Base-by-base conservation (phyloP, 1,140 invertebrate species). In the Cydia splendana region DNA sequence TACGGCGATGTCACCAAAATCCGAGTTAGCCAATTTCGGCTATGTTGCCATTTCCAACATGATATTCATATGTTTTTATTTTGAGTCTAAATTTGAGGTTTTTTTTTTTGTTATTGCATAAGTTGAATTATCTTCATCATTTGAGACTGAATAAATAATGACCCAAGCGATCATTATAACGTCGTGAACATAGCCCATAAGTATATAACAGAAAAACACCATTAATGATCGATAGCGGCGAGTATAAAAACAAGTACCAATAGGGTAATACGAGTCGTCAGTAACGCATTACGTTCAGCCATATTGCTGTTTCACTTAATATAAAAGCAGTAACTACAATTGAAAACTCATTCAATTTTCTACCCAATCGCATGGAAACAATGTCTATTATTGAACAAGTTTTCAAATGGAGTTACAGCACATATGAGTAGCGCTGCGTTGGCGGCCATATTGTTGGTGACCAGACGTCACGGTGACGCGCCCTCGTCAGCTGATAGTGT, bases 401-500 rank as follows among this genome's bases (percentile, higher is more conserved):
- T 20, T n/a, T 4, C 57, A 62, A 62, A 10, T 62, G 20, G 10
- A 62, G 7, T 12, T 62, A 24, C 57, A n/a, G 7, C 20, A 62
- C 4, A 24, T 53, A 24, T 10, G n/a, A 9, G 9, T 7, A 18
- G 57, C 18, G 20, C 67, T 85, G 84, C 88, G 88, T 71, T 88
- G 85, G 78, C 86, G 76, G 88, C 88, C 88, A 88, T 74, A 24
- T 24, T 91, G 78, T 62, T 91, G 78, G 76, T 74, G 81, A 81
- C 75, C 69, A 82, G 79, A 86, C 85, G 86, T 89, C 87, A 90
- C 86, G 65, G 77, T 89, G 90, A 90, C 88, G 90, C 84, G 71
- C 53, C 71, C 5, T 79, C 79, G 83, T 90, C 90, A 91, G 90
- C 90, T 91, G 90, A 91, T 88, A 87, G 78, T 77, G 73, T 69